Percentiles rank a stretch among this genome's conserved stretches.
These are phyloP conservation scores for zebrafish (Danio rerio) DNA, from an alignment of 2,113 vertebrate species.

Conservation along the genomic window GRCz12tu NC_133177.1:43158001-43158500, in stretches of 20 bases:
- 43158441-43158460: neutral
- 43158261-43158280: constrained; percentile 23
- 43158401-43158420: constrained; percentile 52
- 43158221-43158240: constrained; percentile 9
- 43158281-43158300: constrained; percentile 48
- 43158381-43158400: constrained; percentile 30
- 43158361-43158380: constrained; percentile 48
- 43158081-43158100: constrained; percentile 63
- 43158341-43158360: constrained; percentile 58
- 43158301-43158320: constrained; percentile 54
- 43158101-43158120: constrained; percentile 68
- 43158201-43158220: constrained; percentile 53
- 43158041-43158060: constrained; percentile 66
- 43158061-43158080: constrained; percentile 69
- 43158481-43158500: no score
- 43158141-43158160: constrained; percentile 59
- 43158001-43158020: constrained; percentile 74
- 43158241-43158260: constrained; percentile 53
- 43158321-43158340: constrained; percentile 49
- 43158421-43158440: constrained; percentile 12
- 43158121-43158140: constrained; percentile 72
- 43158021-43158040: constrained; percentile 39
- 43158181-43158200: constrained; percentile 62
- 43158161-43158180: constrained; percentile 67
- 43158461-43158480: neutral